Conservation (phyloP, 2,113 vertebrate species). For the Lamprologus lemairii region DNA sequence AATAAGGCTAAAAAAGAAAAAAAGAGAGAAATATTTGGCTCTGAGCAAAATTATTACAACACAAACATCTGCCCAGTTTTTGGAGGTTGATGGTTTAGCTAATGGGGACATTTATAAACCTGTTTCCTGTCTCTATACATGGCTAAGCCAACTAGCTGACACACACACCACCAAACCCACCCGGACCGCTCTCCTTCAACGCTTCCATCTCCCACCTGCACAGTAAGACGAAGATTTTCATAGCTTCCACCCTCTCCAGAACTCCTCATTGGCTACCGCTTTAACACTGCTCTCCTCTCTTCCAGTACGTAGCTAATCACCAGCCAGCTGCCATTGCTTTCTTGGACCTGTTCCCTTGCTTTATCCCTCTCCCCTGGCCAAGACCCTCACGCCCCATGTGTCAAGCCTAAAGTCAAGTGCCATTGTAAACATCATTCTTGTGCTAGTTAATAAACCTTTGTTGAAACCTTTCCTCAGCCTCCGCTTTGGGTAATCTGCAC, state of each 20-base stretch:
- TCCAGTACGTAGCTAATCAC: not conserved
- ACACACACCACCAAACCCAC: not conserved
- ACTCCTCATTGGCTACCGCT: not conserved
- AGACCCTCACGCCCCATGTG: not conserved
- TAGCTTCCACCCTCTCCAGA: not conserved
- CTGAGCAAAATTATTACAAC: not conserved
- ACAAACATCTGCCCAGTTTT: not conserved
- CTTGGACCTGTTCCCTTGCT: not conserved
- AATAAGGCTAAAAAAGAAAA: not conserved
- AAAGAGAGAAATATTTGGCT: not conserved
- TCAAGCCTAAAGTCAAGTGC: not conserved
- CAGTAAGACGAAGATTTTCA: not conserved
- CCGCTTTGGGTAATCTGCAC: not conserved
- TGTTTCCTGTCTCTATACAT: not conserved
- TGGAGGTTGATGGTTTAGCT: not conserved
- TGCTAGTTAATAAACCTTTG: not conserved
- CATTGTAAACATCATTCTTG: not conserved
- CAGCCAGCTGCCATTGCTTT: not conserved
- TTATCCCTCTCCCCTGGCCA: not conserved
- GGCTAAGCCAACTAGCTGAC: not conserved
- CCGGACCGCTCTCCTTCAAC: accelerated
- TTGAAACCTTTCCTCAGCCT: not conserved
- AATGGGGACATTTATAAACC: not conserved
- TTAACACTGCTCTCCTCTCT: not conserved
- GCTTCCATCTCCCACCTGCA: not conserved